phyloP scores from a whole-genome alignment of 2,113 vertebrate genomes.

The Todiramphus chloris region DNA sequence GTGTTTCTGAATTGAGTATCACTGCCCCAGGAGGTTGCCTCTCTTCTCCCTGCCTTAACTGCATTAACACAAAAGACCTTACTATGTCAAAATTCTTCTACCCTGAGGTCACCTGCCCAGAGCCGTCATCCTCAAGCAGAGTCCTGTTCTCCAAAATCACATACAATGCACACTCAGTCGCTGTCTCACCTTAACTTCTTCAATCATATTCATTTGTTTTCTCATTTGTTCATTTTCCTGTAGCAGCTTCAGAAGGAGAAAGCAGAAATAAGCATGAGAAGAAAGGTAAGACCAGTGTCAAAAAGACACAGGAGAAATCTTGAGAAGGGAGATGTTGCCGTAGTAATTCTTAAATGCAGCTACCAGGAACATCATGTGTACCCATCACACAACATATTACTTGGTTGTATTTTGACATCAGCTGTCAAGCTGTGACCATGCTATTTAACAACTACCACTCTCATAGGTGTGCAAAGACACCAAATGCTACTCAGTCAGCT shows the following conservation, averaged over 20 bases:
- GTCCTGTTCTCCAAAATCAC: not conserved
- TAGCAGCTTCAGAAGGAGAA: not conserved
- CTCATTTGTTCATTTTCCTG: not conserved
- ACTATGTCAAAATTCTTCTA: not conserved
- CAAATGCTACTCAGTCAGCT: not conserved
- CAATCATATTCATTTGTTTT: not conserved
- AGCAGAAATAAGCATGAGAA: not conserved
- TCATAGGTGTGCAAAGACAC: conserved; percentile 20
- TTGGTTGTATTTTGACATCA: conserved; percentile 44
- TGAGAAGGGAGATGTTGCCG: not conserved
- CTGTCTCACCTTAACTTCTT: not conserved
- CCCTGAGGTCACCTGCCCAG: not conserved
- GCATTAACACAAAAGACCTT: not conserved
- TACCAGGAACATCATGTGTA: not conserved
- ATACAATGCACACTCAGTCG: not conserved
- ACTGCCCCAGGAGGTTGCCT: not conserved
- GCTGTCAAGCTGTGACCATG: conserved; percentile 39
- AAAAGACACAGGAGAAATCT: not conserved
- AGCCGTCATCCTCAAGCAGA: not conserved
- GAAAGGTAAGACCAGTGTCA: not conserved
- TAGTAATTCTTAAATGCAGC: not conserved
- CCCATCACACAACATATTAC: not conserved
- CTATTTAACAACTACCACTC: not conserved
- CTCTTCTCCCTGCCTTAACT: not conserved
- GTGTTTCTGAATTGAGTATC: not conserved